Evolutionary conservation across 2,797 vertebrate species (phyloP), one percentile per base, ranked within the genome.

Genomic region (Tiaroga cobitis): DNA sequence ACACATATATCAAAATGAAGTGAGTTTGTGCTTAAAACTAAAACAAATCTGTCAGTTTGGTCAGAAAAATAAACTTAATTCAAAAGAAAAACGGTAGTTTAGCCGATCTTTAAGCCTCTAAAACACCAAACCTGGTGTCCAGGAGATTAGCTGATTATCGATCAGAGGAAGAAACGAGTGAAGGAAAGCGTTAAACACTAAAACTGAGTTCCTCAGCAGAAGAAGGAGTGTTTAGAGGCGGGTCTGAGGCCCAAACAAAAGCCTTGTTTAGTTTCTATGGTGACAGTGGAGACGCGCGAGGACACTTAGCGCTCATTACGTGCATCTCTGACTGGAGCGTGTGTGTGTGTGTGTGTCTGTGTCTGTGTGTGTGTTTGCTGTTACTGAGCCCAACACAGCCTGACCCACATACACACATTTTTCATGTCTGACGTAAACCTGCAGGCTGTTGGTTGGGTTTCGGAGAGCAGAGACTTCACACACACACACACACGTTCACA

Each of bases 191-290:
- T 77, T 59, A 73, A 26, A 39, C 69, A 54, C 80, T 46, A 41
- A 51, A 70, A 61, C 56, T 41, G 18, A 61, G 67, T 65, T 43
- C 68, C 61, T 65, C 56, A n/a, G 24, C 69, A n/a, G 41, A 68
- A 61, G 24, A 67, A 43, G 43, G 21, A 67, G 67, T 70, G 59
- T 65, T 43, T 37, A 34, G 83, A 61, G 54, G 37, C 49, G 19
- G 41, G 59, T 67, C 39, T 68, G 61, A 86, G 39, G 85, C 90
- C 93, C 89, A 95, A 95, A 90, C 93, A 95, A 92, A 92, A 79
- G 87, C 61, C 2, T 16, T 95, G 95, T 96, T 95, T 95, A 89
- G 93, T 95, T 91, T 85, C 92, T 68, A 41, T 79, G 89, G 94
- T n/a, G 80, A 94, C 94, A 91, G 88, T 87, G 26, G 81, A 32